Evolutionary conservation across 23 tunicate genomes (phyloP).

Genomic region (Phallusia fumigata): DNA sequence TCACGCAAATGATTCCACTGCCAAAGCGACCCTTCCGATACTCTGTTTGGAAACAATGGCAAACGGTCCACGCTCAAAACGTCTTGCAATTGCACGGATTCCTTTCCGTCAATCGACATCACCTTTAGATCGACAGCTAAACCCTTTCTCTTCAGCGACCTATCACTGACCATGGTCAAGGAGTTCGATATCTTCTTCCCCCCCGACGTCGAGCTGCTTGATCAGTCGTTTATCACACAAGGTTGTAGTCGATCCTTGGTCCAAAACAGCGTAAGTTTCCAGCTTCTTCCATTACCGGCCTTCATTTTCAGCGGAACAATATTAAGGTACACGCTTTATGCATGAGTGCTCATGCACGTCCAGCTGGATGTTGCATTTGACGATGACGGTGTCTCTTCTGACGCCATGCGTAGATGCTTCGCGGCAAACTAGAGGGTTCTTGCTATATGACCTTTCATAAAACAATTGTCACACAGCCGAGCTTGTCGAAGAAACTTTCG

Average conservation of each 20-base stretch:
- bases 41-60: not conserved
- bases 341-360: constrained; percentile 13
- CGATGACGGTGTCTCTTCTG: not conserved
- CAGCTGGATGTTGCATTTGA: not conserved
- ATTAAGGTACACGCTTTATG: not conserved
- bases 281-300: not conserved
- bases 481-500: not conserved
- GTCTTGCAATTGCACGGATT: not conserved
- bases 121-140: not conserved
- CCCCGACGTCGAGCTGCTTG: constrained; percentile 4
- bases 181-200: not conserved
- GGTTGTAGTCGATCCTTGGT: not conserved
- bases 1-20: constrained; percentile 3
- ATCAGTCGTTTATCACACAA: not conserved
- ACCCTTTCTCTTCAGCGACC: not conserved
- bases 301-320: not conserved
- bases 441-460: too few species aligned
- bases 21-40: not conserved
- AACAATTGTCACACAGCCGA: not conserved
- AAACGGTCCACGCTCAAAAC: not conserved
- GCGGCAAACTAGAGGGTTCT: not conserved
- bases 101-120: not conserved
- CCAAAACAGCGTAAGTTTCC: not conserved
- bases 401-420: not conserved
- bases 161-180: not conserved